A percentile compares a stretch with the other conserved stretches of the same genome.
Evolutionary conservation across 2,113 vertebrate genomes (phyloP).

Genomic region (Pituophis catenifer): DNA sequence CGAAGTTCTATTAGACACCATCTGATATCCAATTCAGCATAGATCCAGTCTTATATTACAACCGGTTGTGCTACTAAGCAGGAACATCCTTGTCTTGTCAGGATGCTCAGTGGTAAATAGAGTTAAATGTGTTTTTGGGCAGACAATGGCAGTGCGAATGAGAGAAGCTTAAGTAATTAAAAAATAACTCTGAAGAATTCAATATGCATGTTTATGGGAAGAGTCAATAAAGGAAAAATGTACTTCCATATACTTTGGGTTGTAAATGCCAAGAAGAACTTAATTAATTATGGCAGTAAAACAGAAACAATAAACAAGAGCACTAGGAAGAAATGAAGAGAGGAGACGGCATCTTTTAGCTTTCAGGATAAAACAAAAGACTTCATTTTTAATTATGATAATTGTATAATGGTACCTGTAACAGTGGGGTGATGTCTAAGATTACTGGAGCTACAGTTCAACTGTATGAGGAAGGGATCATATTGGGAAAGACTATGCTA

Average conservation of each 20-base stretch:
- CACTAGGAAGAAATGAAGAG: slow-evolving; percentile 1
- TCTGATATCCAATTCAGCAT: not conserved
- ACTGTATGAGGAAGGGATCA: not conserved
- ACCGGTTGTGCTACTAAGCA: not conserved
- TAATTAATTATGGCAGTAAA: slow-evolving; percentile 28
- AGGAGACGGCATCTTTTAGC: not conserved
- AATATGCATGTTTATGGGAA: slow-evolving; percentile 16
- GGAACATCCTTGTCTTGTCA: not conserved
- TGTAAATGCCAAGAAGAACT: slow-evolving; percentile 24
- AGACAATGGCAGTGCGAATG: not conserved
- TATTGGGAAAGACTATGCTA: not conserved
- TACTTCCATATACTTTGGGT: slow-evolving; percentile 9
- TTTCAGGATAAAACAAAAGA: slow-evolving; percentile 14
- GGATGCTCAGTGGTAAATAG: not conserved
- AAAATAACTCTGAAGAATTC: slow-evolving; percentile 8
- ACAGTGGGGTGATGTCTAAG: not conserved
- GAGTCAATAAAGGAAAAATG: not conserved
- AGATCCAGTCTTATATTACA: not conserved
- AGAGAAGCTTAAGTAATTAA: not conserved
- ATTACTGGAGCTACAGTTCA: not conserved
- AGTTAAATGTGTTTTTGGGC: not conserved
- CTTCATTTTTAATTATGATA: not conserved
- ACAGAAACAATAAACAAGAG: slow-evolving; percentile 25
- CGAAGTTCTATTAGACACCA: not conserved
- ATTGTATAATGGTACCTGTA: not conserved